phyloP scores from a whole-genome alignment of 2,797 vertebrate genomes.

The Amphiprion clarkii region DNA sequence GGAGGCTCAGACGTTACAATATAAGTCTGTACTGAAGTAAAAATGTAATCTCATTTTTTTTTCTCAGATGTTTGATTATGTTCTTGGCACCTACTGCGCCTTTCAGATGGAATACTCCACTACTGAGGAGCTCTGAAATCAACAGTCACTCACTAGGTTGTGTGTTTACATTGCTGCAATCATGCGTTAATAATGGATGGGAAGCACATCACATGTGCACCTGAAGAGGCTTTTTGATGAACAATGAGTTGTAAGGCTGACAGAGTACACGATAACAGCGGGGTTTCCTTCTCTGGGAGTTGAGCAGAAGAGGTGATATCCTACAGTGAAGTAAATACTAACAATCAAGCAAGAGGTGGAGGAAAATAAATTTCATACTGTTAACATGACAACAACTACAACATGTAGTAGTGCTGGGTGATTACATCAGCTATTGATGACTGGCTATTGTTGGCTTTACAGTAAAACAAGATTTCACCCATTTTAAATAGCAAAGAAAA shows the following conservation, averaged over 20 bases:
- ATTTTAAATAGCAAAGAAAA: too few species aligned
- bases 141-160: slow-evolving; percentile 3
- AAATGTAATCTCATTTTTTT: slow-evolving; percentile 16
- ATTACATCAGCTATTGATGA: too few species aligned
- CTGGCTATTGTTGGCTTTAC: too few species aligned
- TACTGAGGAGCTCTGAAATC: slow-evolving; percentile 12
- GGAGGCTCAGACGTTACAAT: slow-evolving; percentile 9
- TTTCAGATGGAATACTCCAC: background rate
- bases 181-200: slow-evolving; percentile 42
- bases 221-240: background rate
- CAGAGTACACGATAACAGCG: background rate
- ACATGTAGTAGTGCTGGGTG: too few species aligned
- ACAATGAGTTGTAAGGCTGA: slow-evolving; percentile 10
- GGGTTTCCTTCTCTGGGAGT: background rate
- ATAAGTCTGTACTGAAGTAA: slow-evolving; percentile 19
- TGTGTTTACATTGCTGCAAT: slow-evolving; percentile 6
- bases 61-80: slow-evolving; percentile 11
- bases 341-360: background rate
- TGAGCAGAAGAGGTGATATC: background rate
- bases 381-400: background rate
- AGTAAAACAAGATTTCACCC: too few species aligned
- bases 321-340: too few species aligned
- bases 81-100: background rate
- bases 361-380: background rate
- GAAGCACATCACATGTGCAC: slow-evolving; percentile 4